A percentile compares a stretch with the other conserved stretches of the same genome.
phyloP scores from a whole-genome alignment of 2,797 vertebrate species.

The Denticeps clupeoides region DNA sequence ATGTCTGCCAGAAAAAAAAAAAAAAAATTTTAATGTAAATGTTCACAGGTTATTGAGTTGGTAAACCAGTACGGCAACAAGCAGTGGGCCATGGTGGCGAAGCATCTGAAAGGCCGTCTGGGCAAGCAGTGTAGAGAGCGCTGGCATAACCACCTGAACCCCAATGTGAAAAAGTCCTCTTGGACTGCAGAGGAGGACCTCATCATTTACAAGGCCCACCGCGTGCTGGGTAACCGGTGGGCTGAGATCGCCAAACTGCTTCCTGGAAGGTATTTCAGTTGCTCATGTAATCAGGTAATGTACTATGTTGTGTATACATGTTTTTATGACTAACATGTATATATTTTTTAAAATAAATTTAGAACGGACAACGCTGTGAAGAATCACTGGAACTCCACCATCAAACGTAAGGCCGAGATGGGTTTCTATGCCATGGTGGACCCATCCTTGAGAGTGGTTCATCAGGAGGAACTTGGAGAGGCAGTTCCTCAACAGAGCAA shows the following conservation, averaged over 20 bases:
- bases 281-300: background rate
- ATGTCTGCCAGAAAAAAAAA: too few relatives aligned
- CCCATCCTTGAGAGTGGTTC: conserved; percentile 26
- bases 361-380: conserved; percentile 99
- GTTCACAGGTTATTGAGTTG: conserved; percentile 93
- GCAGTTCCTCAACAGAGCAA: conserved; percentile 35
- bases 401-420: conserved; percentile 88
- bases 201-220: conserved; percentile 90
- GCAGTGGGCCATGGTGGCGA: conserved; percentile 90
- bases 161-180: conserved; percentile 91
- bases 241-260: conserved; percentile 95
- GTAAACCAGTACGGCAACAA: conserved; percentile 91
- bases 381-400: conserved; percentile 98
- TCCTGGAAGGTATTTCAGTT: conserved; percentile 71
- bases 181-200: conserved; percentile 96
- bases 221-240: conserved; percentile 91
- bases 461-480: conserved; percentile 48
- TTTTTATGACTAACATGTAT: background rate
- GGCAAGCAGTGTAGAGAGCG: conserved; percentile 96
- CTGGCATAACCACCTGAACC: conserved; percentile 98
- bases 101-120: conserved; percentile 86
- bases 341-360: conserved; percentile 2
- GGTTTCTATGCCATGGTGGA: conserved; percentile 70
- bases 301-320: background rate
- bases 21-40: too few relatives aligned